phyloP scores from a whole-genome alignment of 2,888 invertebrate species.

The Ypsolopha scabrella region DNA sequence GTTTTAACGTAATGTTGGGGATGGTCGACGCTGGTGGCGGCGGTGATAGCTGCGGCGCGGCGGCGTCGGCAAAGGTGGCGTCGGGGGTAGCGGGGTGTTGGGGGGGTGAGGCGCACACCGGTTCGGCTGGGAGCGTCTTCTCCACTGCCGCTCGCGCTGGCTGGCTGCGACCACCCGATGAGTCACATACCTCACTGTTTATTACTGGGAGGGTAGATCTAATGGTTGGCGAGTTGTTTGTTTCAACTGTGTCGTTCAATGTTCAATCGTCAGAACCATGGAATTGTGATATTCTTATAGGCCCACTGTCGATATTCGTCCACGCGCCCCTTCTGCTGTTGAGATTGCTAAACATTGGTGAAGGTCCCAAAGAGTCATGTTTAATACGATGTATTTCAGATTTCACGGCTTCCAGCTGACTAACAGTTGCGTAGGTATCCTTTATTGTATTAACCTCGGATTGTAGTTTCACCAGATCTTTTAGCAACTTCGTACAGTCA shows the following conservation, averaged over 20 bases:
- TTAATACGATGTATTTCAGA: not conserved
- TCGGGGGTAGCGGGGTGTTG: not conserved
- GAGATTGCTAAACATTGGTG: not conserved
- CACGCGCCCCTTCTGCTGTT: not conserved
- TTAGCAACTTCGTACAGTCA: not conserved
- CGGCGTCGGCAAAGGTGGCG: not conserved
- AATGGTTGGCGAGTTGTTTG: too few species aligned
- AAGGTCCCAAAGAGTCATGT: not conserved
- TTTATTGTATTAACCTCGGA: not conserved
- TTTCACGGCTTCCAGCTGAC: not conserved
- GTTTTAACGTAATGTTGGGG: not conserved
- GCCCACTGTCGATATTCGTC: too few species aligned
- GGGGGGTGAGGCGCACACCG: not conserved
- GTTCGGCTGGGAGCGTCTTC: not conserved
- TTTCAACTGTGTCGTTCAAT: not conserved
- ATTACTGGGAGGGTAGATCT: too few species aligned
- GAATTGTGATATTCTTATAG: too few species aligned
- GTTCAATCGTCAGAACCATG: not conserved
- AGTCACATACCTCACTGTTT: too few species aligned
- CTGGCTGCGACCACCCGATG: not conserved
- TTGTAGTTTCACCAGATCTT: not conserved
- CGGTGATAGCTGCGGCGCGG: not conserved
- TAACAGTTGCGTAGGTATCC: not conserved
- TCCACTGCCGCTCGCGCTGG: not conserved
- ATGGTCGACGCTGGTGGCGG: not conserved